phyloP scores from a whole-genome alignment of 2,113 vertebrate genomes.

The Pandion haliaetus region DNA sequence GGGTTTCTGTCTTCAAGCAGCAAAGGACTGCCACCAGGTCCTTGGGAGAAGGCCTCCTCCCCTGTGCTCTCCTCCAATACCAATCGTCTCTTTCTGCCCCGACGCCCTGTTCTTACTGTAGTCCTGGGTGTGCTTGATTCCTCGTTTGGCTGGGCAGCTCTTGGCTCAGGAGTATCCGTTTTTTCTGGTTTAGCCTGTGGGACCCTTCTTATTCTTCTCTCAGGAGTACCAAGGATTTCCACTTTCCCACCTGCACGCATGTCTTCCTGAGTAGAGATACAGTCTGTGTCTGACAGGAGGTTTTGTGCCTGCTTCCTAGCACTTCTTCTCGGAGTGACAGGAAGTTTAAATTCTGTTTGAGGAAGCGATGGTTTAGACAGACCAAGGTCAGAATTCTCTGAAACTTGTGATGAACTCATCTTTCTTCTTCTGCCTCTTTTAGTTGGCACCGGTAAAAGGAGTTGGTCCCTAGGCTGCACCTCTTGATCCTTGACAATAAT shows the following conservation, averaged over 20 bases:
- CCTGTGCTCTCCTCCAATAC: not conserved
- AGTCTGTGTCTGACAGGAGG: not conserved
- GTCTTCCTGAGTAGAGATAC: not conserved
- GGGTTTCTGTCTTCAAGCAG: too few species aligned
- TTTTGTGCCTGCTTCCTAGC: constrained; percentile 49
- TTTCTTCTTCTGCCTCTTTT: constrained; percentile 72
- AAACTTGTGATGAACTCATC: not conserved
- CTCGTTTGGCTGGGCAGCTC: not conserved
- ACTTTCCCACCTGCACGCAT: not conserved
- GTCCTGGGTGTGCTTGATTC: not conserved
- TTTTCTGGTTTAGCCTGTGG: not conserved
- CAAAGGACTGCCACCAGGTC: not conserved
- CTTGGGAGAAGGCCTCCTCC: not conserved
- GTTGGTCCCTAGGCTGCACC: not conserved
- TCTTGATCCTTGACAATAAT: constrained; percentile 45
- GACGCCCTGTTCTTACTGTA: not conserved
- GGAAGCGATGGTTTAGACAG: not conserved
- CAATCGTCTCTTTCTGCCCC: constrained; percentile 18
- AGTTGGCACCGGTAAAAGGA: not conserved
- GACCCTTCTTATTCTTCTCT: constrained; percentile 35
- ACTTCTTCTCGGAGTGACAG: constrained; percentile 62
- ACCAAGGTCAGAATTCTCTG: constrained; percentile 35
- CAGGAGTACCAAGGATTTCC: constrained; percentile 10
- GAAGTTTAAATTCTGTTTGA: constrained; percentile 21
- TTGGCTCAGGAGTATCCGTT: not conserved